Conservation (phyloP, 2,113 vertebrate genomes). For the Oenanthe melanoleuca region DNA sequence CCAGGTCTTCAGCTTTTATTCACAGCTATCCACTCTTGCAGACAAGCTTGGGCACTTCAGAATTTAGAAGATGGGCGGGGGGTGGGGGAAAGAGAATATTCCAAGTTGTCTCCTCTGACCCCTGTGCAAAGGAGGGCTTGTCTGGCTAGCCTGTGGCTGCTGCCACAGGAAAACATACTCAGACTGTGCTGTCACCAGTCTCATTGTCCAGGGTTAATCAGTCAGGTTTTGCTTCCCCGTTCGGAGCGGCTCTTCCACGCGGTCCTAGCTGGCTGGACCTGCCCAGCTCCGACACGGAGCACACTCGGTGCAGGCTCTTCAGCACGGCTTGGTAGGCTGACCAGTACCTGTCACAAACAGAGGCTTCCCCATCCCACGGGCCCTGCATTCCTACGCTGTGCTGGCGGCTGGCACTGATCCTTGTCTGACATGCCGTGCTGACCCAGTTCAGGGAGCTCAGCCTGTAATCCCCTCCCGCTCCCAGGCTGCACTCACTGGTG, state of each 20-base stretch:
- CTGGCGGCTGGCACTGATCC: neutral
- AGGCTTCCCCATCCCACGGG: neutral
- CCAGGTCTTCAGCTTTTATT: neutral
- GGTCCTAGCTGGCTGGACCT: neutral
- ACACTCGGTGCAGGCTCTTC: rapidly evolving
- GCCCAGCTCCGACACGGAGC: neutral
- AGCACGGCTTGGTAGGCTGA: rapidly evolving
- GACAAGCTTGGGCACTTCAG: neutral
- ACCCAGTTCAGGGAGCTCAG: neutral
- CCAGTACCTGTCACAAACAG: neutral
- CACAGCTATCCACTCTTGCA: neutral
- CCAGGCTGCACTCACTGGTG: rapidly evolving
- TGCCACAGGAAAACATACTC: conserved; percentile 7
- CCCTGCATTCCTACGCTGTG: rapidly evolving
- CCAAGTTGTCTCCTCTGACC: neutral
- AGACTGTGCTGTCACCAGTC: neutral
- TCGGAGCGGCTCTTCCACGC: neutral
- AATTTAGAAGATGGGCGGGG: neutral
- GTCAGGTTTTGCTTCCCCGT: neutral
- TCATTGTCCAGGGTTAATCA: neutral
- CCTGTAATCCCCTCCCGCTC: neutral
- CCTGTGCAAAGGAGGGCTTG: neutral
- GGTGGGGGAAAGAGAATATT: neutral
- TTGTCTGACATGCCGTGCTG: neutral
- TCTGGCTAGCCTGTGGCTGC: neutral